A percentile compares a stretch with the other conserved stretches of the same genome.
These are phyloP conservation scores for Cremastinae sp. DNA, from an alignment of 2,888 invertebrate species.

Conservation along the genomic window DNA sequence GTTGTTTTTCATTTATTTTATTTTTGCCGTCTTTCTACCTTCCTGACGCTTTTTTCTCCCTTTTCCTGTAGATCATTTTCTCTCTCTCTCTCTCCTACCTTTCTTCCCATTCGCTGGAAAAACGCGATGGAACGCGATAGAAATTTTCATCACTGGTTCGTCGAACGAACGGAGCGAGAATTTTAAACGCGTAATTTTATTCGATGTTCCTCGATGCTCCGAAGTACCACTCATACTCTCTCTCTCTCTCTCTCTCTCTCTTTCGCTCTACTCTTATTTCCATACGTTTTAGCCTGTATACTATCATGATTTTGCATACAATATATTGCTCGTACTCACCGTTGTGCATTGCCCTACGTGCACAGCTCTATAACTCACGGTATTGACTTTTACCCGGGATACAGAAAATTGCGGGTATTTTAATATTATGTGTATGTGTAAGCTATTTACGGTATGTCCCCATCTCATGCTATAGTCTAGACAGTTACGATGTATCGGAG, in stretches of 20 bases:
- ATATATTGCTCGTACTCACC: not conserved
- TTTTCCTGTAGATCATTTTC: constrained; percentile 17
- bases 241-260: not conserved
- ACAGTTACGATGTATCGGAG: constrained; percentile 24
- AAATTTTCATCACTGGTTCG: constrained; percentile 58
- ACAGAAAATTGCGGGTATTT: constrained; percentile 35
- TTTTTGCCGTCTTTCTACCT: constrained; percentile 4
- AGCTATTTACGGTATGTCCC: constrained; percentile 1
- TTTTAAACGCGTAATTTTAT: constrained; percentile 56
- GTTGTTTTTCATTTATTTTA: constrained; percentile 13
- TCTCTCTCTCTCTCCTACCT: not conserved
- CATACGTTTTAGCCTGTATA: not conserved
- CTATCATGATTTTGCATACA: constrained; percentile 12
- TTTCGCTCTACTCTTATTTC: constrained; percentile 7
- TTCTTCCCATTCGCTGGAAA: constrained; percentile 49
- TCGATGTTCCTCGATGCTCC: constrained; percentile 27
- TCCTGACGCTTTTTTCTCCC: not conserved
- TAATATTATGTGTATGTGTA: constrained; percentile 4
- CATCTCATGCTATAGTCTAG: not conserved
- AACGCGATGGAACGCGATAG: constrained; percentile 56
- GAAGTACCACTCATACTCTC: constrained; percentile 7
- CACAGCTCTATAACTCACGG: not conserved
- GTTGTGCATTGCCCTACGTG: not conserved
- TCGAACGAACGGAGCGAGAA: constrained; percentile 52
- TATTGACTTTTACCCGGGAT: constrained; percentile 8